Percentiles rank a stretch among this genome's conserved stretches.
Evolutionary conservation across 1,140 invertebrate species (phyloP).

Genomic region (Phymastichus coffea): DNA sequence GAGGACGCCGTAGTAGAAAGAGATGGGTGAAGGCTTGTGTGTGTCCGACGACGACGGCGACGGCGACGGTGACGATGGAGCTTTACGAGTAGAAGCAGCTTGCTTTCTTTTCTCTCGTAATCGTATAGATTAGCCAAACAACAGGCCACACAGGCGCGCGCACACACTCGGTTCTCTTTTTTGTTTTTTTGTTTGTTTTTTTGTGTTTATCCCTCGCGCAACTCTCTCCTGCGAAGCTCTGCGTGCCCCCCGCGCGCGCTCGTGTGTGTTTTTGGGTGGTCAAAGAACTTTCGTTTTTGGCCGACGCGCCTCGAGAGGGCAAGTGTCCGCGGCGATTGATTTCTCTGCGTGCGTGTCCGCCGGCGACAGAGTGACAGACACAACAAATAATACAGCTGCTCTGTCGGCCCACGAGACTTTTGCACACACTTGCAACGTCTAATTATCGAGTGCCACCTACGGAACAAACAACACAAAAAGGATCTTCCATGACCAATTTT

Average conservation of each 20-base stretch:
- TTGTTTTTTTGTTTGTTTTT: not conserved
- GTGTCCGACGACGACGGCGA: conserved; percentile 12
- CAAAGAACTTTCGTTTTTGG: no score
- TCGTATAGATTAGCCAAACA: no score
- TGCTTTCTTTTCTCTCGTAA: conserved; percentile 1
- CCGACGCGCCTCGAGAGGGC: no score
- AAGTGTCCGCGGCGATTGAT: no score
- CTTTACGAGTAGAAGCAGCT: no score
- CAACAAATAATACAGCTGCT: no score
- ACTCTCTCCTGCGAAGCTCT: not conserved
- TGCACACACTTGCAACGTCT: no score
- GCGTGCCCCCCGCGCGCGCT: not conserved
- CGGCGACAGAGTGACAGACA: no score
- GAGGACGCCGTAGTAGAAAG: not conserved
- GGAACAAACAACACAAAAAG: conserved; percentile 28
- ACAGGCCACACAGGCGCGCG: no score
- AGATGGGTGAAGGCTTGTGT: not conserved
- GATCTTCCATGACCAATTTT: conserved; percentile 24
- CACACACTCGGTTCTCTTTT: conserved; percentile 10
- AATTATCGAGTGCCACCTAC: conserved; percentile 32
- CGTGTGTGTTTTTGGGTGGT: conserved; percentile 2
- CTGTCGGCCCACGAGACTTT: no score
- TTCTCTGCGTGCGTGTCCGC: no score
- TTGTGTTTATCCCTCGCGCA: not conserved
- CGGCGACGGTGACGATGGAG: not conserved